Conservation (phyloP, 2,888 invertebrate genomes). For the Trissolcus brochymenae region DNA sequence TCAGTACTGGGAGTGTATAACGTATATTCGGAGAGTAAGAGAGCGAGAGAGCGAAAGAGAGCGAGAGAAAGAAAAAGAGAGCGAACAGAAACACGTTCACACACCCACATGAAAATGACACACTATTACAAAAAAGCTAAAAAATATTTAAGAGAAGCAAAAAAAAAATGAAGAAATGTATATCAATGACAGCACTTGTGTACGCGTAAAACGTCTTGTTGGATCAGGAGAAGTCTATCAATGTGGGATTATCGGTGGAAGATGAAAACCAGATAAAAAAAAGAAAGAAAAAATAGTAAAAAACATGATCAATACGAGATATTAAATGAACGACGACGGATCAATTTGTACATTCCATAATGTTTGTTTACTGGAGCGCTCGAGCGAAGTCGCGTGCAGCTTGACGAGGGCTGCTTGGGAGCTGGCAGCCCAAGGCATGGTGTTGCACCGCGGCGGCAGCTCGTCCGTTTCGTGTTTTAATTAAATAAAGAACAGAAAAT, state of each 20-base stretch:
- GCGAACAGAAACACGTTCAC: conserved; percentile 20
- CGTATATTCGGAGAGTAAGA: conserved; percentile 27
- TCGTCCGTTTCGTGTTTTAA: conserved; percentile 58
- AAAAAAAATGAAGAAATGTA: conserved; percentile 3
- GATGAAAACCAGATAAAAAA: conserved; percentile 4
- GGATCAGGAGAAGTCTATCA: conserved; percentile 45
- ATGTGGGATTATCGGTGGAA: conserved; percentile 36
- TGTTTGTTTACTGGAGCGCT: conserved; percentile 34
- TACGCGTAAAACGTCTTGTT: conserved; percentile 27
- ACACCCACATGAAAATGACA: conserved; percentile 18
- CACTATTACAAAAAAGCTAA: conserved; percentile 6
- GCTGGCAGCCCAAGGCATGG: conserved; percentile 50
- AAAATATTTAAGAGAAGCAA: conserved; percentile 1
- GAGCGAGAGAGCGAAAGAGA: not conserved
- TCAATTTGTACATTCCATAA: conserved; percentile 89
- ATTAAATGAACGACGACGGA: conserved; percentile 71
- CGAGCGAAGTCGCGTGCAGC: conserved; percentile 1
- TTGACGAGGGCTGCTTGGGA: conserved; percentile 54
- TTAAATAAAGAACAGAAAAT: conserved; percentile 10
- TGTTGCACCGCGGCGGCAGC: not conserved
- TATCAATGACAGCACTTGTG: conserved; percentile 26
- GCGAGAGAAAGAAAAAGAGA: not conserved
- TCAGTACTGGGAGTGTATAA: conserved; percentile 45
- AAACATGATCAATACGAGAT: conserved; percentile 7
- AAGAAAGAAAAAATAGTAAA: not conserved